A percentile compares a stretch with the other conserved stretches of the same genome.
phyloP scores from a whole-genome alignment of 2,113 vertebrate genomes.

The Ceyx cyanopectus region DNA sequence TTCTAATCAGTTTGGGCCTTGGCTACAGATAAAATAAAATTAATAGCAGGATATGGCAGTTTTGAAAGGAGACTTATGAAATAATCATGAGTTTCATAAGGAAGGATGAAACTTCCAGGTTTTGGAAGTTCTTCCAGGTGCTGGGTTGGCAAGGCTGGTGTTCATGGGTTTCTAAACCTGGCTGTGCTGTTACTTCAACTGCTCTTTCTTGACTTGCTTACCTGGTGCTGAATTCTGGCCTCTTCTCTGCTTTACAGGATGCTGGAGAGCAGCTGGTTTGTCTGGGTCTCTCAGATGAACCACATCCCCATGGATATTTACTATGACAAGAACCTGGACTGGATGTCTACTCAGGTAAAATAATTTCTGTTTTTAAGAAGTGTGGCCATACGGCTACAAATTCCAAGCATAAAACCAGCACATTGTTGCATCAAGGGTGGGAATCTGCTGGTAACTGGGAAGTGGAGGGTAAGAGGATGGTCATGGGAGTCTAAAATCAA shows the following conservation, averaged over 20 bases:
- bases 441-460: background rate
- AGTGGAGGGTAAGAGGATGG: background rate
- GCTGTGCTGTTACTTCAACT: background rate
- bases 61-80: background rate
- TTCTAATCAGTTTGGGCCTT: background rate
- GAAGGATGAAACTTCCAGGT: background rate
- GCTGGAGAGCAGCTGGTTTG: slow-evolving; percentile 78
- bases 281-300: slow-evolving; percentile 79
- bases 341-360: slow-evolving; percentile 82
- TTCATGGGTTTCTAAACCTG: background rate
- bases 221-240: background rate
- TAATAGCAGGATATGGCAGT: background rate
- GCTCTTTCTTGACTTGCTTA: background rate
- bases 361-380: background rate
- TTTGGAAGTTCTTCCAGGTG: background rate
- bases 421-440: background rate
- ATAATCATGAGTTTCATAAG: background rate
- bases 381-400: background rate
- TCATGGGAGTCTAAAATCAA: background rate
- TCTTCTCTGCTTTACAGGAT: slow-evolving; percentile 50
- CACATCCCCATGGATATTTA: slow-evolving; percentile 78
- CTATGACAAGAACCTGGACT: slow-evolving; percentile 80
- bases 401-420: background rate
- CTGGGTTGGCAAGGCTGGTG: background rate
- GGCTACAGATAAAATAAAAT: background rate